Conservation (phyloP, 2,113 vertebrate species). For the Mus pahari region DNA sequence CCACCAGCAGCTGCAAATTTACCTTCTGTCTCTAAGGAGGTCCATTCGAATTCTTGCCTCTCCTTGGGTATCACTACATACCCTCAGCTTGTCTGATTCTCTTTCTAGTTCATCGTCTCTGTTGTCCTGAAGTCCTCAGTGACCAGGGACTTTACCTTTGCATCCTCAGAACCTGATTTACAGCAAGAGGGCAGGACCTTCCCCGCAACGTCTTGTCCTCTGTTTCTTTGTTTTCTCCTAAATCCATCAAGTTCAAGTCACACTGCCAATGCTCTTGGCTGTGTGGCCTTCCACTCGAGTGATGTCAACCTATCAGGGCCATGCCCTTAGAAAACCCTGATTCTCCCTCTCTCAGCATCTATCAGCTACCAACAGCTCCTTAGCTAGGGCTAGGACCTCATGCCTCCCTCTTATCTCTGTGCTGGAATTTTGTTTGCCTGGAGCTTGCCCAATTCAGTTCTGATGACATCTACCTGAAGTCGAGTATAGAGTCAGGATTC, state of each 20-base stretch:
- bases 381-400: not conserved
- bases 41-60: not conserved
- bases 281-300: not conserved
- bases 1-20: not conserved
- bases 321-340: not conserved
- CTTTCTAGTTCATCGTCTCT: not conserved
- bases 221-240: not conserved
- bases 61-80: not conserved
- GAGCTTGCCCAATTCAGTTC: not conserved
- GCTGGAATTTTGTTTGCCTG: not conserved
- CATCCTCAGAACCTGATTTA: not conserved
- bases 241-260: not conserved
- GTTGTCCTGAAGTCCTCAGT: not conserved
- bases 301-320: not conserved
- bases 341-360: not conserved
- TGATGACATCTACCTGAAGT: not conserved
- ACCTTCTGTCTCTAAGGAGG: not conserved
- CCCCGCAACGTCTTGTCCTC: not conserved
- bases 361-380: not conserved
- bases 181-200: not conserved
- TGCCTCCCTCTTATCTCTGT: not conserved
- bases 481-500: not conserved
- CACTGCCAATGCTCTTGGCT: not conserved
- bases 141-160: not conserved
- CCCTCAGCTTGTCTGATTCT: not conserved